Conservation (phyloP, 2,113 vertebrate genomes). For the Anthoscopus minutus region DNA sequence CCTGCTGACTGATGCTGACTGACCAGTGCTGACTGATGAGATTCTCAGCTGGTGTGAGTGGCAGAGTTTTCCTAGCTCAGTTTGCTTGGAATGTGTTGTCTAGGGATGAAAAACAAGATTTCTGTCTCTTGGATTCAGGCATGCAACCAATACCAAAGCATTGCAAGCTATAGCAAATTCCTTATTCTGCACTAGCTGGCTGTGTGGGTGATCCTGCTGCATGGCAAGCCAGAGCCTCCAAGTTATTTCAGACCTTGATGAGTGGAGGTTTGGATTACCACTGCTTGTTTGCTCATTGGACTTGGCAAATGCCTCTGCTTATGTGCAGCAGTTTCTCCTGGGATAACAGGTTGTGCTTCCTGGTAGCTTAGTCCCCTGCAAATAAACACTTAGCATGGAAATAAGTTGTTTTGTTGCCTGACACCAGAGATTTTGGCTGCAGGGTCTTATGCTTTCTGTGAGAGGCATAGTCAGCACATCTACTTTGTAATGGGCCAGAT, state of each 20-base stretch:
- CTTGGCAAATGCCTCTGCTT: background rate
- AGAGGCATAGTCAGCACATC: background rate
- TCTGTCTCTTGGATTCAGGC: background rate
- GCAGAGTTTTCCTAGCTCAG: background rate
- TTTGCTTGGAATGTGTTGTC: background rate
- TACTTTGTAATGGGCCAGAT: background rate
- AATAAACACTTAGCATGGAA: background rate
- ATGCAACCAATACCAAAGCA: background rate
- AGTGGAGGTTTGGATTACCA: background rate
- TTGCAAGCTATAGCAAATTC: rapidly evolving
- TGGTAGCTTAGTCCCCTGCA: background rate
- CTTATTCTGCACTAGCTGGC: background rate
- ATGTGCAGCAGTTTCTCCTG: background rate
- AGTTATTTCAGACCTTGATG: slow-evolving; percentile 8
- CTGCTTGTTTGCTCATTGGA: background rate
- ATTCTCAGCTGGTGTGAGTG: background rate
- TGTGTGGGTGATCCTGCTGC: background rate
- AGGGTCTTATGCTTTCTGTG: background rate
- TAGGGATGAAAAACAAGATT: background rate
- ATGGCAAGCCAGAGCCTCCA: background rate
- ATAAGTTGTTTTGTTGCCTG: background rate
- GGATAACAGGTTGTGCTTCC: background rate
- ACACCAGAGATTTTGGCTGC: background rate
- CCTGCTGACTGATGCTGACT: no score
- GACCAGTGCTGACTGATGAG: background rate